Conservation (phyloP, 2,888 invertebrate genomes). For the Coelinius sp. region DNA sequence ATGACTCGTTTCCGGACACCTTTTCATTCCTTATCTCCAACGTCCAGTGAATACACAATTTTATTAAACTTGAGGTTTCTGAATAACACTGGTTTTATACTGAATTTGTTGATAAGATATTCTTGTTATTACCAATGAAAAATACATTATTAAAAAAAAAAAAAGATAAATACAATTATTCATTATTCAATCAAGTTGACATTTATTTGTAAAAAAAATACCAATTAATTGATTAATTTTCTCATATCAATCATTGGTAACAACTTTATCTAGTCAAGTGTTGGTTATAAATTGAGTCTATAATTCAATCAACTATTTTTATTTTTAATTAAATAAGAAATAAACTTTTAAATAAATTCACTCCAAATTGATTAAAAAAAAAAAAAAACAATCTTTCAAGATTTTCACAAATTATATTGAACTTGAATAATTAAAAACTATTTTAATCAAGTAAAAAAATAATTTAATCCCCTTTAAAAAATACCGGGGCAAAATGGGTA, state of each 20-base stretch:
- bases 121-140: neutral
- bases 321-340: no score
- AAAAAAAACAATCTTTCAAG: neutral
- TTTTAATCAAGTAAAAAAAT: no score
- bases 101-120: constrained; percentile 3
- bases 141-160: neutral
- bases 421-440: no score
- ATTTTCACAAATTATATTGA: neutral
- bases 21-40: constrained; percentile 51
- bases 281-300: no score
- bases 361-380: no score
- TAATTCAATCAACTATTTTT: no score
- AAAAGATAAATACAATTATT: neutral
- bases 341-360: no score
- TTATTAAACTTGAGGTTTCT: constrained; percentile 47
- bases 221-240: neutral
- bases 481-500: no score
- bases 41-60: constrained; percentile 52
- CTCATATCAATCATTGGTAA: neutral
- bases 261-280: neutral
- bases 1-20: constrained; percentile 51
- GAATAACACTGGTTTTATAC: neutral
- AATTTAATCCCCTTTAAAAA: no score
- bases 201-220: neutral
- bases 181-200: neutral